A percentile compares a stretch with the other conserved stretches of the same genome.
phyloP scores from a whole-genome alignment of 2,797 vertebrate genomes.

The Pterois miles region DNA sequence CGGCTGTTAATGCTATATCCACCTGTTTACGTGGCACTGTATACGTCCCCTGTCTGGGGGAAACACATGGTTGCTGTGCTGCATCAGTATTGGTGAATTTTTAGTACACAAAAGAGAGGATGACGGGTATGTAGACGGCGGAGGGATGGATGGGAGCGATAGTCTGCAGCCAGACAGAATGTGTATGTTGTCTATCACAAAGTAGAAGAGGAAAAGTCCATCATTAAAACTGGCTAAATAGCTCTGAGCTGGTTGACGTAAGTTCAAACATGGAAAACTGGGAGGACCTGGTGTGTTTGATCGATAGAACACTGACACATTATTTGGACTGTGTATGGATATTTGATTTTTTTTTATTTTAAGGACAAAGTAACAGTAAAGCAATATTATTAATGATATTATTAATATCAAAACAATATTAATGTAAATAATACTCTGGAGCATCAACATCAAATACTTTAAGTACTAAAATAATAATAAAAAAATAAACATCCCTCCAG shows the following conservation, averaged over 20 bases:
- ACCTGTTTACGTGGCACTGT: constrained; percentile 8
- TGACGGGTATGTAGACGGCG: not conserved
- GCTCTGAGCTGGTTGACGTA: not conserved
- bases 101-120: not conserved
- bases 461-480: not conserved
- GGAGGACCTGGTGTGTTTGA: not conserved
- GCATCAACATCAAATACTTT: not conserved
- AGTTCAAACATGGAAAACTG: not conserved
- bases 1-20: not conserved
- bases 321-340: not conserved
- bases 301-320: not conserved
- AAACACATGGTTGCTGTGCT: not conserved
- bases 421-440: not conserved
- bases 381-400: not conserved
- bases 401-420: not conserved
- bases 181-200: not conserved
- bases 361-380: not conserved
- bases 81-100: not conserved
- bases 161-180: not conserved
- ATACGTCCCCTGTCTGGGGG: not conserved
- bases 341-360: not conserved
- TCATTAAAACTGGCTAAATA: constrained; percentile 1
- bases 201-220: not conserved
- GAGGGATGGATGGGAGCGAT: not conserved
- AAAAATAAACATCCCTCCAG: not conserved